Percentiles rank a stretch among this genome's conserved stretches.
phyloP scores from a whole-genome alignment of 2,113 vertebrate genomes.

The Saimiri boliviensis region DNA sequence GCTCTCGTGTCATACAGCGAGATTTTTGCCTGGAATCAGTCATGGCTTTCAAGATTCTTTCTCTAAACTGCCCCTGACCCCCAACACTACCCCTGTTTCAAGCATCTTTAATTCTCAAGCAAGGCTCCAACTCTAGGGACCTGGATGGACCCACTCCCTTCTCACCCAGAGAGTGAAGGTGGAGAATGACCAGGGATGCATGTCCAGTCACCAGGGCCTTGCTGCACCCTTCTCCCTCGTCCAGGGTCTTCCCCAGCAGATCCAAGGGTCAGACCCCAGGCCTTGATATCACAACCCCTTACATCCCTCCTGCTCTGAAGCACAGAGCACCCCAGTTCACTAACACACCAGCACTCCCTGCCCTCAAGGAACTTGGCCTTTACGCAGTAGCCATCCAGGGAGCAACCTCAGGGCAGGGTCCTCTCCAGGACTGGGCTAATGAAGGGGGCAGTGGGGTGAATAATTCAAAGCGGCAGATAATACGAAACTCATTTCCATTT shows the following conservation, averaged over 20 bases:
- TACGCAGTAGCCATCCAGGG: neutral
- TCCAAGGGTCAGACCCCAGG: too few relatives aligned
- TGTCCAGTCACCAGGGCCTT: neutral
- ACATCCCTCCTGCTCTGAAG: neutral
- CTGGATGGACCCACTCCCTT: neutral
- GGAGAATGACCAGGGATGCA: accelerated
- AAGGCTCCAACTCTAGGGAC: neutral
- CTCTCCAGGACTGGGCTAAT: neutral
- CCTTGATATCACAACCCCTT: too few relatives aligned
- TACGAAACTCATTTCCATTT: conserved; percentile 63
- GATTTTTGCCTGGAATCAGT: neutral
- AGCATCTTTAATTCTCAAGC: neutral
- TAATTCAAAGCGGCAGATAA: conserved; percentile 59
- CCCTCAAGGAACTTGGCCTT: neutral
- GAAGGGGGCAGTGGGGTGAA: conserved; percentile 34
- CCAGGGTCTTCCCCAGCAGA: neutral
- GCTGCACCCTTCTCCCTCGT: neutral
- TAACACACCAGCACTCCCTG: neutral
- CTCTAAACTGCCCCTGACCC: neutral
- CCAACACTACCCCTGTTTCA: neutral
- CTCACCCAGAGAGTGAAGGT: neutral
- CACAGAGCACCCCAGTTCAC: neutral
- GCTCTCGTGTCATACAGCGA: neutral
- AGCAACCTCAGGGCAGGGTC: neutral
- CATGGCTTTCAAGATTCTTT: neutral